Evolutionary conservation across 1,140 invertebrate species (phyloP).

Genomic region (Kradibia gibbosae): DNA sequence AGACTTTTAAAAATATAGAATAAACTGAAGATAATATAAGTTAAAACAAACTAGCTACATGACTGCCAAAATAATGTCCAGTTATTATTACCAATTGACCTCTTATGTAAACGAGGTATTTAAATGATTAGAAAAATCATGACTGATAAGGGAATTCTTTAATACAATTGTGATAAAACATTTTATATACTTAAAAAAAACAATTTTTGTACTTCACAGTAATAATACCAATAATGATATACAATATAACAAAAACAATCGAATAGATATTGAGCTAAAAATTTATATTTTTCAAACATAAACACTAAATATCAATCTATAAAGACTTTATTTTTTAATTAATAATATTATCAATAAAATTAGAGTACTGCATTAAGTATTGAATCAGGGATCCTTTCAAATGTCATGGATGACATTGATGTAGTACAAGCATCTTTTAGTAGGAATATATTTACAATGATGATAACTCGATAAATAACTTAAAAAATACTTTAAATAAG

Average conservation of each 20-base stretch:
- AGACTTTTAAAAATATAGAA: background rate
- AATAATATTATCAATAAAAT: slow-evolving; percentile 32
- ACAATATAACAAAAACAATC: slow-evolving; percentile 12
- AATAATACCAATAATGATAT: slow-evolving; percentile 24
- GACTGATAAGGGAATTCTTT: slow-evolving; percentile 30
- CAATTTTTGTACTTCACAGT: slow-evolving; percentile 44
- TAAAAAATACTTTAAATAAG: slow-evolving; percentile 39
- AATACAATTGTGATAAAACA: slow-evolving; percentile 48
- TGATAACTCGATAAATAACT: slow-evolving; percentile 30
- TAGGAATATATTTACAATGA: slow-evolving; percentile 11
- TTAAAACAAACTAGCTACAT: slow-evolving; percentile 32
- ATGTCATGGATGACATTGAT: slow-evolving; percentile 9
- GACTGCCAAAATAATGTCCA: slow-evolving; percentile 38
- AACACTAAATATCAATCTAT: slow-evolving; percentile 37
- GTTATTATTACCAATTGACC: slow-evolving; percentile 6
- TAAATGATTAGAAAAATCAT: background rate
- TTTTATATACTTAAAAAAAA: slow-evolving; percentile 38
- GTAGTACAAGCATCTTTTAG: slow-evolving; percentile 17
- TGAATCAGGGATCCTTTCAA: slow-evolving; percentile 37
- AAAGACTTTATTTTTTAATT: slow-evolving; percentile 39
- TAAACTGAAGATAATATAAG: slow-evolving; percentile 5
- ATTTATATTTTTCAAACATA: slow-evolving; percentile 48
- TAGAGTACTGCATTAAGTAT: slow-evolving; percentile 14
- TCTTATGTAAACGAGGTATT: background rate
- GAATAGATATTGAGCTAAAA: slow-evolving; percentile 22